phyloP scores from a whole-genome alignment of 2,888 invertebrate genomes.

The Dyspetes luteomarginatus region DNA sequence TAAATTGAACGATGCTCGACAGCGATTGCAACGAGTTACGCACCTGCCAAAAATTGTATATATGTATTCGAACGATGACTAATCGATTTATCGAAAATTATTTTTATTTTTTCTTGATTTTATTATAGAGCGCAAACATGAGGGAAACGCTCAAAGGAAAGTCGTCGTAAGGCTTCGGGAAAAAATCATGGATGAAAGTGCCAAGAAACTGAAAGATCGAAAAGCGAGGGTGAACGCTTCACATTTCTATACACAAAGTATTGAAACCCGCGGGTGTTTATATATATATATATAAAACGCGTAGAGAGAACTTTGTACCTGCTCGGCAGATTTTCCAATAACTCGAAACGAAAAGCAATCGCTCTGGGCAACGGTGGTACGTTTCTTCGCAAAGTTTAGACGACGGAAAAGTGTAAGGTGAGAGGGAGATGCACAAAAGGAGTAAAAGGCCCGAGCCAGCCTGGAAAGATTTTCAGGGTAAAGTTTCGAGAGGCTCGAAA shows the following conservation, averaged over 20 bases:
- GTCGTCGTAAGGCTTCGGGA: background rate
- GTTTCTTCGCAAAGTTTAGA: constrained; percentile 60
- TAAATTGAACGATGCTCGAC: constrained; percentile 31
- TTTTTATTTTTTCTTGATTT: no score
- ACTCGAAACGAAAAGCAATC: constrained; percentile 63
- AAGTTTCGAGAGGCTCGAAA: constrained; percentile 56
- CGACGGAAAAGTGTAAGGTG: constrained; percentile 27
- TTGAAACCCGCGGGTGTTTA: background rate
- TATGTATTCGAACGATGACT: no score
- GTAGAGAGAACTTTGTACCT: constrained; percentile 33
- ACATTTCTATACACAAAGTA: constrained; percentile 5
- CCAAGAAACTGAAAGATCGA: constrained; percentile 5
- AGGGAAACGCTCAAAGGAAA: no score
- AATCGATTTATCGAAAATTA: no score
- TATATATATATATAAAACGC: constrained; percentile 20
- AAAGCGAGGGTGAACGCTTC: constrained; percentile 6
- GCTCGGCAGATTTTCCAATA: constrained; percentile 65
- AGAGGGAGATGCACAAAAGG: background rate
- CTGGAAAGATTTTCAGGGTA: constrained; percentile 69
- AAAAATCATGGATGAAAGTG: constrained; percentile 5
- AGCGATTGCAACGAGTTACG: no score
- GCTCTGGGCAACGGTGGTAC: constrained; percentile 49
- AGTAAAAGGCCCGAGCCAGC: constrained; percentile 3
- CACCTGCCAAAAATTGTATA: no score
- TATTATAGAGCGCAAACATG: no score